Evolutionary conservation across 2,797 vertebrate genomes (phyloP).

Genomic region (Tenualosa ilisha): DNA sequence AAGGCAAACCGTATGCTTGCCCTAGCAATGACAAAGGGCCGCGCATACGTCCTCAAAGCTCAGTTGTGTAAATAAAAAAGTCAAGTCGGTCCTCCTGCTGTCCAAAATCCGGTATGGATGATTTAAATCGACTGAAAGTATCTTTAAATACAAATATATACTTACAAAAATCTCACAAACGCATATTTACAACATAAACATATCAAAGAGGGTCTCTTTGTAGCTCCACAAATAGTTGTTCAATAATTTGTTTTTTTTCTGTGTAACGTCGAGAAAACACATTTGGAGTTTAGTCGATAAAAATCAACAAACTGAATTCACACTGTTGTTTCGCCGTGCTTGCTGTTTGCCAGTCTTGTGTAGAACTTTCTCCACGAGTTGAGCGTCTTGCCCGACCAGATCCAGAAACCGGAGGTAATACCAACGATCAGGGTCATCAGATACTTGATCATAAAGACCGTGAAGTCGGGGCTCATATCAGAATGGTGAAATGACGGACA

Average conservation of each 20-base stretch:
- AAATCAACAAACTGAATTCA: slow-evolving; percentile 60
- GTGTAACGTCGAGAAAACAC: slow-evolving; percentile 47
- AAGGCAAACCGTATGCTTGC: not conserved
- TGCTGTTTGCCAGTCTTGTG: slow-evolving; percentile 89
- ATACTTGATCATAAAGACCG: slow-evolving; percentile 98
- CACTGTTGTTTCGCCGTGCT: slow-evolving; percentile 92
- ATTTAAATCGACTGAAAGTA: slow-evolving; percentile 40
- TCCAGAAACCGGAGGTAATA: slow-evolving; percentile 97
- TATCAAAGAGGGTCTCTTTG: slow-evolving; percentile 49
- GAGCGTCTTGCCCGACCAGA: slow-evolving; percentile 97
- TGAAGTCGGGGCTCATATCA: slow-evolving; percentile 91
- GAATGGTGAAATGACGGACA: slow-evolving; percentile 83
- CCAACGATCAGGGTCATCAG: slow-evolving; percentile 97
- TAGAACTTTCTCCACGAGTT: slow-evolving; percentile 98
- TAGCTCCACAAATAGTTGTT: slow-evolving; percentile 42
- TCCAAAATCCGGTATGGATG: slow-evolving; percentile 36
- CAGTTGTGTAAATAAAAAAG: slow-evolving; percentile 25
- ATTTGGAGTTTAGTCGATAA: not conserved
- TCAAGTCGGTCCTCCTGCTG: not conserved
- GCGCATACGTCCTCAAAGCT: slow-evolving; percentile 29
- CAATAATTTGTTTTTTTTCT: slow-evolving; percentile 54
- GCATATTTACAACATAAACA: slow-evolving; percentile 85
- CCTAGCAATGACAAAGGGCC: not conserved
- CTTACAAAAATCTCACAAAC: slow-evolving; percentile 84
- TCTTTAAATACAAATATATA: slow-evolving; percentile 98